Conservation (phyloP, 2,113 vertebrate species). For the Oplegnathus fasciatus region DNA sequence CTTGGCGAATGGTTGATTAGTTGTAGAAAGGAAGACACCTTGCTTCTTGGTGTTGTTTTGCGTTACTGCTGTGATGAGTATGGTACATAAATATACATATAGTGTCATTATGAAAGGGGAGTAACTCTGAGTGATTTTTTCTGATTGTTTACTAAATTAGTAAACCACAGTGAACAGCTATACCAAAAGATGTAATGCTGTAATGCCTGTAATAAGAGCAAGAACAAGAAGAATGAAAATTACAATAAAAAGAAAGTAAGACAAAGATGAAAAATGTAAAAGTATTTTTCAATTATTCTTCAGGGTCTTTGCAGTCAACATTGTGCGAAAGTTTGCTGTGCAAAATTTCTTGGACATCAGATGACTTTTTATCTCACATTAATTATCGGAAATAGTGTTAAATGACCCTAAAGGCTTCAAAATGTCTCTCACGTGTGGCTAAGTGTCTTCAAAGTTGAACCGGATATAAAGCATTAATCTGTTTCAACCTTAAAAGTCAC, state of each 20-base stretch:
- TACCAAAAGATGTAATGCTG: not conserved
- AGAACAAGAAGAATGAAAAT: too few species aligned
- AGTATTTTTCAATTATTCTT: too few species aligned
- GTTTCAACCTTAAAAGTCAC: not conserved
- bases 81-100: not conserved
- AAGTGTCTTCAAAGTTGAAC: slow-evolving; percentile 11
- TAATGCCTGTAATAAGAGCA: not conserved
- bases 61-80: not conserved
- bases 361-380: slow-evolving; percentile 13
- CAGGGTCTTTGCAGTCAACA: not conserved
- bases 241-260: not conserved
- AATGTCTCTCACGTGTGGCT: slow-evolving; percentile 4
- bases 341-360: not conserved
- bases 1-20: slow-evolving; percentile 24
- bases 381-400: not conserved
- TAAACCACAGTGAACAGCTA: not conserved
- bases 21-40: not conserved
- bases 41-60: not conserved
- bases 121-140: not conserved
- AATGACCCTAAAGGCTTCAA: slow-evolving; percentile 2
- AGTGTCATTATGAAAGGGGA: not conserved
- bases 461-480: slow-evolving; percentile 12
- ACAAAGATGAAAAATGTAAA: not conserved
- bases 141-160: not conserved
- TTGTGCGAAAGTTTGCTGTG: not conserved